Conservation (phyloP, 2,113 vertebrate genomes). For the Megaceryle torquata region DNA sequence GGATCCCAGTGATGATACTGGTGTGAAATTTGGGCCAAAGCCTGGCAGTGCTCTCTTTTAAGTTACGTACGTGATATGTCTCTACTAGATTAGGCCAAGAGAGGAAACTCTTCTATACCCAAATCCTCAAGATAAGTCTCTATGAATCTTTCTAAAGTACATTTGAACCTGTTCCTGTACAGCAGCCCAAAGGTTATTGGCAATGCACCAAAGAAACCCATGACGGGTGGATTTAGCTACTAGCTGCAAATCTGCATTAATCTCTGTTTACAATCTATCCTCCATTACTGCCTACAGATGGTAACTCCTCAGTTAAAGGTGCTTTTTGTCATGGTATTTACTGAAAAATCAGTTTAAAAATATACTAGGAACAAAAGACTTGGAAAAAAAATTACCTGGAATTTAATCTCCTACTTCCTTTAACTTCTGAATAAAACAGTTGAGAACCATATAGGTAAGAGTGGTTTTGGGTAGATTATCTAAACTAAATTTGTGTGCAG, state of each 20-base stretch:
- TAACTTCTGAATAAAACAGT: neutral
- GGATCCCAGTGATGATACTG: neutral
- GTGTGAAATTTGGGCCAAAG: neutral
- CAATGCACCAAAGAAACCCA: constrained; percentile 3
- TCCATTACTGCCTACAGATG: neutral
- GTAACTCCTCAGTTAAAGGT: neutral
- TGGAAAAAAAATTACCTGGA: neutral
- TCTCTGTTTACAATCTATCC: constrained; percentile 33
- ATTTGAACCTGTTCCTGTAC: neutral
- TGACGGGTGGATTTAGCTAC: constrained; percentile 10
- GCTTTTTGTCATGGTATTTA: neutral
- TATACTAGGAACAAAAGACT: neutral
- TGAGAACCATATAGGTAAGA: neutral
- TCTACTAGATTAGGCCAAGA: neutral
- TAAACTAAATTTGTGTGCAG: neutral
- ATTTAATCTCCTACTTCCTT: neutral
- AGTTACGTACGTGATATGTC: neutral
- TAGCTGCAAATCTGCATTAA: constrained; percentile 38
- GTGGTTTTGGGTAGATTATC: neutral
- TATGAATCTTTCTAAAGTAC: neutral
- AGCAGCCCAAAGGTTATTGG: constrained; percentile 19
- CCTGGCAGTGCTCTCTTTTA: neutral
- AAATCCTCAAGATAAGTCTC: neutral
- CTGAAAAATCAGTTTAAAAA: neutral
- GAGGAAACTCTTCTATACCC: neutral